phyloP scores from a whole-genome alignment of 1,140 invertebrate genomes.

The Eupeodes corollae region DNA sequence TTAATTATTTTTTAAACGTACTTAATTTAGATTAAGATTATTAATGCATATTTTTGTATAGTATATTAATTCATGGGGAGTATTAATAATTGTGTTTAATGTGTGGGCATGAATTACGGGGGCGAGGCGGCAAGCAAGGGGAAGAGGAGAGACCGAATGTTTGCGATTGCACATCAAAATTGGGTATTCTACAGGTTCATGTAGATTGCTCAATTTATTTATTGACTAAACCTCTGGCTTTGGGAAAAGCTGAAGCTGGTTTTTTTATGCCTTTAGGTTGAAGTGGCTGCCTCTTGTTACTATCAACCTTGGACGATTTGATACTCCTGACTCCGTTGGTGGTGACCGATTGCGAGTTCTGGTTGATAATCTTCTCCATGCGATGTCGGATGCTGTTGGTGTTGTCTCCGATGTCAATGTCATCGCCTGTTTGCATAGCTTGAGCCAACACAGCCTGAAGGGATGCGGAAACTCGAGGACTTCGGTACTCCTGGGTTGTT shows the following conservation, averaged over 20 bases:
- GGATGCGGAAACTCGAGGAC: conserved; percentile 55
- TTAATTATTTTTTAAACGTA: no score
- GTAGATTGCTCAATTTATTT: conserved; percentile 18
- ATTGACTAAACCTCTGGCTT: conserved; percentile 34
- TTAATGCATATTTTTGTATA: no score
- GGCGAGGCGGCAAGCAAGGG: no score
- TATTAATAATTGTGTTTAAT: no score
- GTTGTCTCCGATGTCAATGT: conserved; percentile 46
- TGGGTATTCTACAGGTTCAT: no score
- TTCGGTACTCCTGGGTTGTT: conserved; percentile 69
- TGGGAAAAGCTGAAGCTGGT: conserved; percentile 34
- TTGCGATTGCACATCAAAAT: no score
- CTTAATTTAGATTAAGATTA: no score
- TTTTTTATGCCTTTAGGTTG: conserved; percentile 19
- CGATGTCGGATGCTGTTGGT: conserved; percentile 30
- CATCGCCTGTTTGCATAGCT: conserved; percentile 58
- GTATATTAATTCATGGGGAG: no score
- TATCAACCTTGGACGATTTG: conserved; percentile 12
- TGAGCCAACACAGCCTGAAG: conserved; percentile 63
- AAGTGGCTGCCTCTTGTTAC: background rate
- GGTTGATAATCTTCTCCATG: conserved; percentile 33
- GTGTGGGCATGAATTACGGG: no score
- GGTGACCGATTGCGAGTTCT: conserved; percentile 12
- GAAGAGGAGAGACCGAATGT: no score
- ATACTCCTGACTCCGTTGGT: conserved; percentile 13